Evolutionary conservation across 2,888 invertebrate species (phyloP).

Genomic region (Aplocera efformata): DNA sequence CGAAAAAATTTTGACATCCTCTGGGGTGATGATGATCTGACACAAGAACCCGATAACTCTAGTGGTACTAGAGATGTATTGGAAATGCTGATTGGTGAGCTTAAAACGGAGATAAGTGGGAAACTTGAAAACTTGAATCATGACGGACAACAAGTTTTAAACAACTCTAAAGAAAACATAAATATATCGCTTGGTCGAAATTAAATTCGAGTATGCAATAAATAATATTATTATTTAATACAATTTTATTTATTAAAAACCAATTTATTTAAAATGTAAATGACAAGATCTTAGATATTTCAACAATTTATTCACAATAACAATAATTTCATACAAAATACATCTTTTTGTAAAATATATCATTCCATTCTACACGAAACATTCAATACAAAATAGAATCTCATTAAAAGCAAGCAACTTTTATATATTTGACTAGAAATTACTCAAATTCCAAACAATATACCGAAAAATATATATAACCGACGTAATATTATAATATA

Average conservation of each 20-base stretch:
- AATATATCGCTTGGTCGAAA: not conserved
- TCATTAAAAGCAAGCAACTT: slow-evolving; percentile 38
- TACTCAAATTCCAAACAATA: slow-evolving; percentile 33
- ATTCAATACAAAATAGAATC: slow-evolving; percentile 34
- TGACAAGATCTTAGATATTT: too few relatives aligned
- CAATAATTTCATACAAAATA: slow-evolving; percentile 73
- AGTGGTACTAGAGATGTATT: slow-evolving; percentile 7
- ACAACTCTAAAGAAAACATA: slow-evolving; percentile 10
- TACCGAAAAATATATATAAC: slow-evolving; percentile 7
- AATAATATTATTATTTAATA: not conserved
- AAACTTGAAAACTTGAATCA: slow-evolving; percentile 5
- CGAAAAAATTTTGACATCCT: slow-evolving; percentile 23
- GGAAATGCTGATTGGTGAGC: slow-evolving; percentile 5
- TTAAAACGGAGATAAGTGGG: slow-evolving; percentile 13
- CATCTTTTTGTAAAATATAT: slow-evolving; percentile 56
- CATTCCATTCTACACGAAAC: slow-evolving; percentile 37
- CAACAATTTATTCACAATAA: slow-evolving; percentile 69
- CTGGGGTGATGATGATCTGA: slow-evolving; percentile 16
- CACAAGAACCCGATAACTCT: slow-evolving; percentile 3
- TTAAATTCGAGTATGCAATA: not conserved
- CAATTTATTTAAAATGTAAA: too few relatives aligned
- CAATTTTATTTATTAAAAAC: too few relatives aligned
- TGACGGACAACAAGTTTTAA: slow-evolving; percentile 1
- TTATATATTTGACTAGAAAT: slow-evolving; percentile 46
- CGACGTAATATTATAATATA: slow-evolving; percentile 18